phyloP scores from a whole-genome alignment of 2,797 vertebrate species.

The Synaphobranchus kaupii region DNA sequence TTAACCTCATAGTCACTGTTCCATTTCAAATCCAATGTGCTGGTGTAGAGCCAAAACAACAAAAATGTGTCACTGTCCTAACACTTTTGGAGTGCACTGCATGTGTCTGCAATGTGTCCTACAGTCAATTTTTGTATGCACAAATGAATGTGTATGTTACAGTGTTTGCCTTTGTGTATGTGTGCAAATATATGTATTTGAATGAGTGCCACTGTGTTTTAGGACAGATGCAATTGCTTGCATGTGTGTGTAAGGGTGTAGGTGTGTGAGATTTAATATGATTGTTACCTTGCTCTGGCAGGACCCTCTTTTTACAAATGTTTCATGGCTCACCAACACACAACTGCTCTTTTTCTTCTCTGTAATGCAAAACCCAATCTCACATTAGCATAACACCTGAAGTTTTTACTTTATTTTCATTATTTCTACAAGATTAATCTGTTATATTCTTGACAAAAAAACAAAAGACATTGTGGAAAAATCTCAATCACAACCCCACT shows the following conservation, averaged over 20 bases:
- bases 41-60: too few species aligned
- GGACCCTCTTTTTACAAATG: neutral
- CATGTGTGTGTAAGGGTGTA: neutral
- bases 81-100: too few species aligned
- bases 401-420: neutral
- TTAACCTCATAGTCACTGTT: neutral
- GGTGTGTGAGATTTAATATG: neutral
- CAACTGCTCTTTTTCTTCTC: conserved; percentile 6
- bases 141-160: too few species aligned
- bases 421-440: neutral
- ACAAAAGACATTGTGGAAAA: neutral
- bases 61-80: too few species aligned
- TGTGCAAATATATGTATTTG: neutral
- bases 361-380: neutral
- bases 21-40: too few species aligned
- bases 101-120: too few species aligned
- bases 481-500: neutral
- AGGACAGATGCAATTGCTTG: neutral
- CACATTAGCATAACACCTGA: neutral
- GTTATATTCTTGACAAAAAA: neutral
- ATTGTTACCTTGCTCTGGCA: conserved; percentile 20
- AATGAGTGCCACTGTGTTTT: neutral
- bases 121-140: neutral
- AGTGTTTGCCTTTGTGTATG: neutral
- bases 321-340: conserved; percentile 12